Percentiles rank a stretch among this genome's conserved stretches.
phyloP scores from a whole-genome alignment of 2,113 vertebrate species.

The Silurus glanis region DNA sequence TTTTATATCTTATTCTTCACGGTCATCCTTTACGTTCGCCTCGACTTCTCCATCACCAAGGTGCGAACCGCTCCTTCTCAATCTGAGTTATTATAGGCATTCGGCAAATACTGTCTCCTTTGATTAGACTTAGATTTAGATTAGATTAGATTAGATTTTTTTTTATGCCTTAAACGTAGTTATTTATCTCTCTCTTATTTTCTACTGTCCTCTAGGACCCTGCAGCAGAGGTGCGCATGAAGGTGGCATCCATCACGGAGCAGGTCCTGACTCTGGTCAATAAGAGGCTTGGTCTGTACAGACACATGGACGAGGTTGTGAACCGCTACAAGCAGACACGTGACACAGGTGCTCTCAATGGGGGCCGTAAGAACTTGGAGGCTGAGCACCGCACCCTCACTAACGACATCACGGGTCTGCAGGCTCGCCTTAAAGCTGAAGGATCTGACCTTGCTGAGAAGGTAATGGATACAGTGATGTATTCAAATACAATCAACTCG shows the following conservation, averaged over 20 bases:
- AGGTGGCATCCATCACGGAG: constrained; percentile 97
- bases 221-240: constrained; percentile 96
- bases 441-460: constrained; percentile 94
- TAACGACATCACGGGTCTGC: constrained; percentile 85
- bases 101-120: not conserved
- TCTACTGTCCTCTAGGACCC: constrained; percentile 78
- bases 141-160: too few species aligned
- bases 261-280: constrained; percentile 95
- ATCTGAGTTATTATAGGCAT: not conserved
- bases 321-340: constrained; percentile 96
- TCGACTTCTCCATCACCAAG: constrained; percentile 99
- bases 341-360: constrained; percentile 87
- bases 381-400: constrained; percentile 87
- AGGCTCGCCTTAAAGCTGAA: constrained; percentile 90
- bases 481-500: not conserved
- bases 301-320: constrained; percentile 93
- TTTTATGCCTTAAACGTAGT: not conserved
- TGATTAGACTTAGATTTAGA: too few species aligned
- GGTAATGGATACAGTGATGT: constrained; percentile 60
- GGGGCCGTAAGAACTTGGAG: constrained; percentile 88
- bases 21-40: constrained; percentile 91
- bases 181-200: not conserved
- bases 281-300: constrained; percentile 92
- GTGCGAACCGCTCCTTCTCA: constrained; percentile 62
- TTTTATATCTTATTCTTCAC: constrained; percentile 99